Evolutionary conservation across 2,797 vertebrate species (phyloP).

Genomic region (Argentina silus): DNA sequence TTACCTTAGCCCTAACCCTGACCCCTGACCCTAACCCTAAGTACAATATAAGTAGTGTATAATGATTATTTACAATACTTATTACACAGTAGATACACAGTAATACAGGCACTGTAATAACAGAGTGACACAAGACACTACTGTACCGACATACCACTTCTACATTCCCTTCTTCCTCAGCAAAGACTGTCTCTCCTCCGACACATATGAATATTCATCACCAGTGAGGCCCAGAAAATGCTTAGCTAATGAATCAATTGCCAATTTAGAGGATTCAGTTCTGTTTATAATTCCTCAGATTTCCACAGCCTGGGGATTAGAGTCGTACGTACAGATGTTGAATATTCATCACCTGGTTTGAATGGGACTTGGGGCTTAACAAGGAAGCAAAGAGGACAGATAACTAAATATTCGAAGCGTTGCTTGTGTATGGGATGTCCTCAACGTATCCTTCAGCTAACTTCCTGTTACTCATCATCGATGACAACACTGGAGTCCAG

Average conservation of each 20-base stretch:
- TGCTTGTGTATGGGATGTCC: background rate
- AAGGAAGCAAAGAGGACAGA: background rate
- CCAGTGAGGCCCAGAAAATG: conserved; percentile 1
- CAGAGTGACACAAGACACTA: too few species aligned
- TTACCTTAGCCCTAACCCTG: too few species aligned
- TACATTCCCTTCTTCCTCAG: conserved; percentile 1
- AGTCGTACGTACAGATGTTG: background rate
- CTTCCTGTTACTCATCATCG: background rate
- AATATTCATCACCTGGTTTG: background rate
- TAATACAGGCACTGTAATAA: too few species aligned
- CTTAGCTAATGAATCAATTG: background rate
- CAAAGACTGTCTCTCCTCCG: background rate
- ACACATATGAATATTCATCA: conserved; percentile 25
- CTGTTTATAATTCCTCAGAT: background rate
- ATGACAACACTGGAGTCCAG: conserved; percentile 2
- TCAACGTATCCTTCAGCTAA: conserved; percentile 13
- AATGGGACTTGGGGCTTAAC: background rate
- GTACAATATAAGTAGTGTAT: too few species aligned
- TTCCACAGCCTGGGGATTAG: background rate
- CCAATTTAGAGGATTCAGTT: background rate
- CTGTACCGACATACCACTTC: too few species aligned
- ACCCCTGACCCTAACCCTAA: too few species aligned
- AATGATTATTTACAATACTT: too few species aligned
- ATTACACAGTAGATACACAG: too few species aligned
- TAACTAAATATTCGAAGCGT: background rate